These are phyloP conservation scores for Macrosiphum euphorbiae DNA, from an alignment of 2,888 invertebrate species.

Conservation along the genomic window DNA sequence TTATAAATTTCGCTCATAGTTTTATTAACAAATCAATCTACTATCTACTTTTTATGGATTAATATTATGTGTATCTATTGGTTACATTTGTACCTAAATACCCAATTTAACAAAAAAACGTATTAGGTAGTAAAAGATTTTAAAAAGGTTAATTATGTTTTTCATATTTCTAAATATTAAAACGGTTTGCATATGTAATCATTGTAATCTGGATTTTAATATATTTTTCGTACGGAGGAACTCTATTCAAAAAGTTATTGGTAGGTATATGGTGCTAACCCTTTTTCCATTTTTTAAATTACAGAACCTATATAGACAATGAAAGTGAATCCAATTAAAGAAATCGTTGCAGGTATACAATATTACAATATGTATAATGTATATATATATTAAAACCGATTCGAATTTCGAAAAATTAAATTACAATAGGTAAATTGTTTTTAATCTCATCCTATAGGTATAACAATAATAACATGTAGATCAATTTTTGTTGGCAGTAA, in stretches of 20 bases:
- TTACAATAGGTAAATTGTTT: slow-evolving; percentile 53
- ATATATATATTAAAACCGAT: background rate
- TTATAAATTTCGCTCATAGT: background rate
- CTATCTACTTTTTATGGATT: background rate
- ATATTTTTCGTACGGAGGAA: background rate
- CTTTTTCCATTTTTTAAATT: slow-evolving; percentile 38
- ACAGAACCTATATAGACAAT: slow-evolving; percentile 21
- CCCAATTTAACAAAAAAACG: background rate
- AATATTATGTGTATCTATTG: background rate
- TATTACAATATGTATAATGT: background rate
- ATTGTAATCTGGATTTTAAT: slow-evolving; percentile 27
- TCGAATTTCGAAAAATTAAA: slow-evolving; percentile 34
- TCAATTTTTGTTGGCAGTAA: slow-evolving; percentile 14
- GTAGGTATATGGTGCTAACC: background rate
- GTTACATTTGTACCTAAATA: background rate
- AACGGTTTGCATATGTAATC: background rate
- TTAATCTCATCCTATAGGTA: background rate
- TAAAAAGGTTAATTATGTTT: slow-evolving; percentile 14
- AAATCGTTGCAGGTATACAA: slow-evolving; percentile 2
- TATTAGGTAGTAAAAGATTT: background rate
- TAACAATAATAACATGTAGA: background rate
- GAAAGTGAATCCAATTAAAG: slow-evolving; percentile 59
- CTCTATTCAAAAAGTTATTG: background rate
- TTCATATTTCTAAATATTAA: background rate
- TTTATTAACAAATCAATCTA: background rate